Evolutionary conservation across 1,140 invertebrate species (phyloP).

Genomic region (Drosophila triauraria): DNA sequence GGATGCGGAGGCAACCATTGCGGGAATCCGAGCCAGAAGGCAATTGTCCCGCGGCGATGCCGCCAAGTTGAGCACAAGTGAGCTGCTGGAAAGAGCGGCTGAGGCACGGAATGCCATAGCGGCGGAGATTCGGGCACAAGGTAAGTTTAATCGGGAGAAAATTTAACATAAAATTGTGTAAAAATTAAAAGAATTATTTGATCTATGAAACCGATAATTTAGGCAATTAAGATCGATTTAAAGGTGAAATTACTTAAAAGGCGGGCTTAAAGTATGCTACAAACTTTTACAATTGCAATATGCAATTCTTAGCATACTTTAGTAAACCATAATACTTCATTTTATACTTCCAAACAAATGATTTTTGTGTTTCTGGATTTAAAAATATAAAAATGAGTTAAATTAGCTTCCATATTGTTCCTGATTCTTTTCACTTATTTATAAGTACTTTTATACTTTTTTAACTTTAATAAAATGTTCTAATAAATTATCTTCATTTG

Average conservation of each 20-base stretch:
- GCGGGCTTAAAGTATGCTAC: background rate
- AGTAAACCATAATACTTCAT: too few relatives aligned
- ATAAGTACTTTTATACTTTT: too few relatives aligned
- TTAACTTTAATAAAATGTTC: background rate
- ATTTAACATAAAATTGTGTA: background rate
- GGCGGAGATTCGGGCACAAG: constrained; percentile 80
- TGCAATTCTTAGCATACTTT: too few relatives aligned
- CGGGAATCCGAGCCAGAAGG: constrained; percentile 70
- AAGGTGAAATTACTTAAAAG: background rate
- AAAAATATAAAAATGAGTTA: too few relatives aligned
- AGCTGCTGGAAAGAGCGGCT: constrained; percentile 75
- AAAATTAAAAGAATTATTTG: too few relatives aligned
- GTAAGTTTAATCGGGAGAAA: constrained; percentile 28
- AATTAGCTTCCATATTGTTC: too few relatives aligned
- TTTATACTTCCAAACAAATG: background rate
- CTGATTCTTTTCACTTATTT: too few relatives aligned
- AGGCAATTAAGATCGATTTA: too few relatives aligned
- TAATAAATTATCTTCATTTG: background rate
- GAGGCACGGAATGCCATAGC: constrained; percentile 79
- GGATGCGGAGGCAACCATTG: constrained; percentile 72
- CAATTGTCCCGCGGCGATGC: constrained; percentile 77
- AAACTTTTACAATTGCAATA: background rate
- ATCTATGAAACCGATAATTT: too few relatives aligned
- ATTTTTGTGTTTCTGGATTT: background rate
- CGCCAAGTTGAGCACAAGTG: constrained; percentile 80